Evolutionary conservation across 2,113 vertebrate species (phyloP), one percentile per base, ranked within the genome.

Genomic region (Eulemur macaco): DNA sequence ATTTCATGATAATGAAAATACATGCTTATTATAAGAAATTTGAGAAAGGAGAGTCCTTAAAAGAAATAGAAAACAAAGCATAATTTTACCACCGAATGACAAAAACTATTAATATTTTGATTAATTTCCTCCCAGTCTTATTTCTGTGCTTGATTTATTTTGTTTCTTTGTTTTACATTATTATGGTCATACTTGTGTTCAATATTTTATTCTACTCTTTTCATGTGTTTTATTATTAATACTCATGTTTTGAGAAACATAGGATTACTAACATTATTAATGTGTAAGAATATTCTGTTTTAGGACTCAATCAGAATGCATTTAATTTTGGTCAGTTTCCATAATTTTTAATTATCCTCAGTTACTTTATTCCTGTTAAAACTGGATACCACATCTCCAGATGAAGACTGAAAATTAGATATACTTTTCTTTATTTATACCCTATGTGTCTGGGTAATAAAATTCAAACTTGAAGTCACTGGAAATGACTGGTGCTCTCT

Each of bases 1-100:
- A 74, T 87, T 88, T 83, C 23, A 76, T 68, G n/a, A 80, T 95
- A 89, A 73, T 92, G 89, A 84, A 90, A 92, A 77, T 8, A 17
- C 1, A 77, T 77, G 25, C 8, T 90, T 11, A 68, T 73, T 85
- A 42, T 74, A 74, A 90, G 42, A 94, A 74, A 82, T 73, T 50
- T 88, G 12, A 34, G 8, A 94, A 92, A 50, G 45, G 3, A 68
- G 76, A 81, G 0, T 56, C 7, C 27, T 63, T 63, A 6, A 31
- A 80, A 84, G 3, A 60, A 66, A 56, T 56, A 86, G 82, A 83
- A 81, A 56, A 23, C 42, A 50, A 84, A 87, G 10, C 34, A 37
- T 73, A 73, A 34, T 63, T 81, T 89, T 69, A 27, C 8, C 6
- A 56, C 27, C 0, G 74, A 86, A 7, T 86, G 29, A 37, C 4